Conservation (phyloP, 1,140 invertebrate genomes). For the Drosophila miranda region DNA sequence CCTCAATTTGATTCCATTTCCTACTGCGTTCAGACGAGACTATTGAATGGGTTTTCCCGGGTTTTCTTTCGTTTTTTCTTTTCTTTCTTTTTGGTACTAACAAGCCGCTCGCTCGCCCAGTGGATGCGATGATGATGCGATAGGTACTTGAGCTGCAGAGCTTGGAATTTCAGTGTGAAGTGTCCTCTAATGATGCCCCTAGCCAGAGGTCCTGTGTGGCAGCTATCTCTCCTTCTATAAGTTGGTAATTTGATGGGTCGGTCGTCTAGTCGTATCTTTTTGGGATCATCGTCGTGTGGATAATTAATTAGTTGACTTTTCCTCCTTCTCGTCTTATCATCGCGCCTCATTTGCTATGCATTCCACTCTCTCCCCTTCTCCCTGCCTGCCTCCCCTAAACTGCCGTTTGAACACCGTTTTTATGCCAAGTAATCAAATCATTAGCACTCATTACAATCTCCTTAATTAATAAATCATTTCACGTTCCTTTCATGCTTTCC, state of each 20-base stretch:
- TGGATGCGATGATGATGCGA: constrained; percentile 11
- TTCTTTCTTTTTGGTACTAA: constrained; percentile 5
- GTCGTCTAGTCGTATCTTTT: neutral
- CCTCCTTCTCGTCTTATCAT: constrained; percentile 4
- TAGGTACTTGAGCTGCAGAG: constrained; percentile 52
- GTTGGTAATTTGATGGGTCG: neutral
- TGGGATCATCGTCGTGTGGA: neutral
- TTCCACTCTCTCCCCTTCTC: neutral
- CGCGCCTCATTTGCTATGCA: constrained; percentile 36
- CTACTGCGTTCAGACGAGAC: constrained; percentile 36
- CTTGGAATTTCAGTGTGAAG: constrained; percentile 39
- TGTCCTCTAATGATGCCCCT: constrained; percentile 57
- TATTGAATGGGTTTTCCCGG: constrained; percentile 20
- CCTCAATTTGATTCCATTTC: constrained; percentile 79
- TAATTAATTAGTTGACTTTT: constrained; percentile 55
- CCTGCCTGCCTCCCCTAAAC: constrained; percentile 3
- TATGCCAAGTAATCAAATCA: constrained; percentile 71
- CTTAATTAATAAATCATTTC: constrained; percentile 72
- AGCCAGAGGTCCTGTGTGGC: constrained; percentile 21
- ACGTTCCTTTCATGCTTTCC: constrained; percentile 18
- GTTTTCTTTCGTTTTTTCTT: neutral
- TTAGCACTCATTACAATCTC: constrained; percentile 70
- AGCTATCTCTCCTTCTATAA: neutral
- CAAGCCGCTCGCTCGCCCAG: constrained; percentile 9
- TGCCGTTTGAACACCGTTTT: constrained; percentile 29